These are phyloP conservation scores for Hystrix brachyura DNA, from an alignment of 2,113 vertebrate species.

Conservation along the genomic window DNA sequence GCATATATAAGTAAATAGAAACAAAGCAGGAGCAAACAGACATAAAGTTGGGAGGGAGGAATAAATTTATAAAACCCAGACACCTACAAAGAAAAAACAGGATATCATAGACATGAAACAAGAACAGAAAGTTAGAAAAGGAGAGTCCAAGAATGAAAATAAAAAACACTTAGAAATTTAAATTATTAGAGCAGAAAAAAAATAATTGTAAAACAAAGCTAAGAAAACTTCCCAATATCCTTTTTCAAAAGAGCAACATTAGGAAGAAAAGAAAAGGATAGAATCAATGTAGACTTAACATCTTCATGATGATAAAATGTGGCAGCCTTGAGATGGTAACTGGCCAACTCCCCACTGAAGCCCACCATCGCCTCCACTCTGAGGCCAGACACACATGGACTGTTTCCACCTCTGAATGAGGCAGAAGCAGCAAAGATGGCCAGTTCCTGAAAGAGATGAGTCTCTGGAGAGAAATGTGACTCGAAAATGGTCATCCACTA, in stretches of 20 bases:
- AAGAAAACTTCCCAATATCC: background rate
- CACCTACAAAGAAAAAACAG: background rate
- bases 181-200: background rate
- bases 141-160: background rate
- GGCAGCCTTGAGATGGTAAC: background rate
- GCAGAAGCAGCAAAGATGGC: background rate
- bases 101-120: background rate
- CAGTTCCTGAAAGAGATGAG: background rate
- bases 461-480: background rate
- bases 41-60: background rate
- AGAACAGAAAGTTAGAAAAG: background rate
- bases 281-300: background rate
- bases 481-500: background rate
- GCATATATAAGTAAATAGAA: background rate
- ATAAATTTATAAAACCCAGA: background rate
- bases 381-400: background rate
- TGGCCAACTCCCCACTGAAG: background rate
- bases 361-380: background rate
- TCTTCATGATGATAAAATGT: too few species aligned
- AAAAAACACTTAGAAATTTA: background rate
- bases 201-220: background rate
- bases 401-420: background rate
- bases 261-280: background rate
- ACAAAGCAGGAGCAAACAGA: background rate
- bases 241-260: background rate